A percentile compares a stretch with the other conserved stretches of the same genome.
Conservation (phyloP, 2,797 vertebrate genomes). For the Huso huso region DNA sequence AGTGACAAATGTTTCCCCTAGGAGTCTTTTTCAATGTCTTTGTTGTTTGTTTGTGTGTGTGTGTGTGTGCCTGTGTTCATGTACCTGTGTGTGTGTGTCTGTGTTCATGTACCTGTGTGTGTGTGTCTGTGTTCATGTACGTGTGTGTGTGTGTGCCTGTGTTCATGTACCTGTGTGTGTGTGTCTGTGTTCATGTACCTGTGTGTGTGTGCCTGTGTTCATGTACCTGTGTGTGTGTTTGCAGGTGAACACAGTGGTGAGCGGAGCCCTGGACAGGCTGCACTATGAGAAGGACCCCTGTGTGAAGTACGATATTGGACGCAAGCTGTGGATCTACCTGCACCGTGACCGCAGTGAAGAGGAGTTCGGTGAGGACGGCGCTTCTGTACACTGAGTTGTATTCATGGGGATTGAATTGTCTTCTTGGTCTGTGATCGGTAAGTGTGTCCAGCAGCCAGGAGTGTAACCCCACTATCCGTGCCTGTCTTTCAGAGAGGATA, state of each 20-base stretch:
- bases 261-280: conserved; percentile 86
- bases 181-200: conserved; percentile 1
- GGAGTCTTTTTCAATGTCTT: too few species aligned
- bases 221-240: neutral
- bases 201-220: neutral
- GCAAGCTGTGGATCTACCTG: conserved; percentile 95
- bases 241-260: conserved; percentile 95
- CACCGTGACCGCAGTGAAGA: conserved; percentile 89
- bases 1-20: too few species aligned
- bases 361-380: conserved; percentile 77
- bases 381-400: neutral
- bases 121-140: neutral
- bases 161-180: neutral
- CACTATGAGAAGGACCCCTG: conserved; percentile 98
- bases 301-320: conserved; percentile 93
- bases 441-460: neutral
- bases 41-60: neutral
- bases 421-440: neutral
- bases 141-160: conserved; percentile 4
- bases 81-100: neutral
- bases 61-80: conserved; percentile 2
- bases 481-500: conserved; percentile 73
- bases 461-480: neutral
- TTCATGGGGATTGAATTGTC: neutral
- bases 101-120: neutral